These are phyloP conservation scores for Mesembrinibis cayennensis DNA, from an alignment of 2,113 vertebrate genomes.

Conservation along the genomic window DNA sequence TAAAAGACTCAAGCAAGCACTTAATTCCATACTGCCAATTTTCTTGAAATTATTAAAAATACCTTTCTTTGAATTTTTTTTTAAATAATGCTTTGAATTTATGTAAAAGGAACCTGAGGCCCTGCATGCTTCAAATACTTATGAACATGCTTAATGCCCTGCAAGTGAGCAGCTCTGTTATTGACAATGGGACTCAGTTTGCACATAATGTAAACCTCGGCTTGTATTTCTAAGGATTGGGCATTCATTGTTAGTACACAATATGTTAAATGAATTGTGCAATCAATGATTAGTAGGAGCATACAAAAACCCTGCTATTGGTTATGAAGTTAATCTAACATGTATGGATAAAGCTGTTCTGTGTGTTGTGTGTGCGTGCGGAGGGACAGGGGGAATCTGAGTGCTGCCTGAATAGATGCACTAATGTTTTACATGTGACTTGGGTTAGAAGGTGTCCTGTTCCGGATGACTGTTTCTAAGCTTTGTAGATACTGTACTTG, in stretches of 20 bases:
- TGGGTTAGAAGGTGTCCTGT: neutral
- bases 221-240: neutral
- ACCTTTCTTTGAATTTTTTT: conserved; percentile 18
- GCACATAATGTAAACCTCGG: neutral
- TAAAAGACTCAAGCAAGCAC: neutral
- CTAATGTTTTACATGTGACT: neutral
- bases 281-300: neutral
- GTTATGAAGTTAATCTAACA: neutral
- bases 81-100: neutral
- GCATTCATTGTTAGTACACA: neutral
- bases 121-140: neutral
- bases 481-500: neutral
- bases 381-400: neutral
- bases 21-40: neutral
- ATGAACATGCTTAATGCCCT: neutral
- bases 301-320: neutral
- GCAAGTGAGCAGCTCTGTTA: neutral
- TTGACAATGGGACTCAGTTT: neutral
- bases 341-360: neutral
- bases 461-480: neutral
- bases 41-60: conserved; percentile 57
- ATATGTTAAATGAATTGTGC: neutral
- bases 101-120: neutral
- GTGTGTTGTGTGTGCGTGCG: neutral
- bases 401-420: neutral